Percentiles rank a stretch among this genome's conserved stretches.
phyloP scores from a whole-genome alignment of 2,113 vertebrate species.

The Ailuropoda melanoleuca region DNA sequence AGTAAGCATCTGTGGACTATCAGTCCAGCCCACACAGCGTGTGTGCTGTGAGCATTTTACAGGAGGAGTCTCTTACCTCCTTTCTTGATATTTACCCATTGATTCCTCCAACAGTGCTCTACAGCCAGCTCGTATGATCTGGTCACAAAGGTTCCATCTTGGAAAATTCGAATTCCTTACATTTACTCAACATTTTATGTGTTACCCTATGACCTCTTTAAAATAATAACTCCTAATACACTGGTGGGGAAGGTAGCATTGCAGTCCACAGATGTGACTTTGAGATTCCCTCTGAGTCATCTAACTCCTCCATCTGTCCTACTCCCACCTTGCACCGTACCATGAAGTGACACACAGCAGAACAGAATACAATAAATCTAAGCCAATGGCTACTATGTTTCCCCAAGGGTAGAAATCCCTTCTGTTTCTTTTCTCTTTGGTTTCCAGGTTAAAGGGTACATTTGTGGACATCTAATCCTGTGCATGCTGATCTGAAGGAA shows the following conservation, averaged over 20 bases:
- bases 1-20: neutral
- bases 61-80: neutral
- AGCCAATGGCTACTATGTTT: neutral
- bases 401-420: slow-evolving; percentile 54
- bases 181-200: neutral
- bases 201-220: slow-evolving; percentile 28
- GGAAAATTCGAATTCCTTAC: neutral
- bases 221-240: neutral
- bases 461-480: slow-evolving; percentile 16
- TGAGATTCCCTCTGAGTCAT: neutral
- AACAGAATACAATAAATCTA: slow-evolving; percentile 59
- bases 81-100: neutral
- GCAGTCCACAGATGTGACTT: neutral
- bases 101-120: neutral
- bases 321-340: slow-evolving; percentile 43
- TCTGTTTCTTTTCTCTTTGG: slow-evolving; percentile 63
- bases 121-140: neutral
- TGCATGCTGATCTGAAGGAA: slow-evolving; percentile 43
- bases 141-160: neutral
- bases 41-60: neutral
- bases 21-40: neutral
- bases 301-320: slow-evolving; percentile 7
- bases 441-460: slow-evolving; percentile 63
- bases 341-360: slow-evolving; percentile 6
- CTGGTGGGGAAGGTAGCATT: neutral